Evolutionary conservation across 2,113 vertebrate species (phyloP), one percentile per base, ranked within the genome.

Genomic region (Urocynchramus pylzowi): DNA sequence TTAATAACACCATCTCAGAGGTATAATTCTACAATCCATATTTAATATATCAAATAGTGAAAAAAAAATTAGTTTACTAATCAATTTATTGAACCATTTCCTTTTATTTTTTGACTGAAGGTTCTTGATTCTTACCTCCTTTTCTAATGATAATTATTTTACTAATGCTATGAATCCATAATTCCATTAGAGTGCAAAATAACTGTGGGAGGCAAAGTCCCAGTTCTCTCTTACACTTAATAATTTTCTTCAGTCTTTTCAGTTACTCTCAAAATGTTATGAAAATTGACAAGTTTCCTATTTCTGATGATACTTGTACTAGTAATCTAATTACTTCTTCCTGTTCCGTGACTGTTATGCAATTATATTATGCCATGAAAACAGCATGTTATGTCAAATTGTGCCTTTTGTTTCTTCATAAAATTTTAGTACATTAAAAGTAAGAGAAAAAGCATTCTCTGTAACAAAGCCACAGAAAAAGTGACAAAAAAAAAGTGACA

Each of bases 271-370:
- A 67, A 86, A 90, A 85, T 10, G 8, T 91, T 91, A 94, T 18
- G 45, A 83, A 78, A 94, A 92, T 85, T 88, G 94, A 90, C 75
- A 94, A 90, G 15, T 83, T 87, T 83, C 7, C 19, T 86, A 84
- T 69, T 93, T 85, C 75, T 90, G 78, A 76, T 88, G 37, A 83
- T 90, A 88, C 79, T 94, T 94, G 69, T 27, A 65, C 49, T 45
- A 83, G 71, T 92, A 88, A 85, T 95, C 67, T 83, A 92, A 96
- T 96, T 96, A 96, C 16, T 83, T 86, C 79, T 93, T 92, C 76
- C 69, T 63, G 47, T 89, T 88, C 68, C 90, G 33, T 45, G 60
- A 84, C 87, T 91, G 67, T 88, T 92, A 92, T 75, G 68, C 64
- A 90, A 95, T 90, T 95, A 95, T 31, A 87, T 81, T 89, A 80